Conservation (phyloP, 2,797 vertebrate species). For the Odontamblyopus lacepedii region DNA sequence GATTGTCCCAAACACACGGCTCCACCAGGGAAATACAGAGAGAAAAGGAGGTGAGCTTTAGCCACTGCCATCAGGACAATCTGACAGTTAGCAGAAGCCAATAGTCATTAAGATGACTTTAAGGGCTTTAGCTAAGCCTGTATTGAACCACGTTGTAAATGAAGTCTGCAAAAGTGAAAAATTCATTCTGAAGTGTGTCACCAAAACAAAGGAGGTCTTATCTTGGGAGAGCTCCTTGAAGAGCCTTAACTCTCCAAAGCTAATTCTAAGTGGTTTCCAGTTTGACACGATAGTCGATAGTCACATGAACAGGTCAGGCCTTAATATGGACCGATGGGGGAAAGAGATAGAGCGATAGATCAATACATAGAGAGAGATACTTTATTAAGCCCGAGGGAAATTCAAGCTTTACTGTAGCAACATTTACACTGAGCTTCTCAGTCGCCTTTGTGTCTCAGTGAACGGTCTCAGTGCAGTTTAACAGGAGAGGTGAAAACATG, state of each 20-base stretch:
- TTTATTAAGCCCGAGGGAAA: too few relatives aligned
- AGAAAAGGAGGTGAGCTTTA: slow-evolving; percentile 5
- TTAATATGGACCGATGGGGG: slow-evolving; percentile 26
- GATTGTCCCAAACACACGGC: not conserved
- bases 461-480: too few relatives aligned
- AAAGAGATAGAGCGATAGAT: too few relatives aligned
- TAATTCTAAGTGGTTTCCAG: slow-evolving; percentile 46
- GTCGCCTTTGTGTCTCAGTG: too few relatives aligned
- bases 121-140: slow-evolving; percentile 34
- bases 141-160: slow-evolving; percentile 41
- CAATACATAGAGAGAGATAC: too few relatives aligned
- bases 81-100: slow-evolving; percentile 36
- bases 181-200: slow-evolving; percentile 27
- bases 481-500: slow-evolving; percentile 17
- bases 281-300: slow-evolving; percentile 56
- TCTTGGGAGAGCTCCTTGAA: slow-evolving; percentile 37
- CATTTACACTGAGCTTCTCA: too few relatives aligned
- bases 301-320: slow-evolving; percentile 33
- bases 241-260: slow-evolving; percentile 33
- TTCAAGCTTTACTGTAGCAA: too few relatives aligned
- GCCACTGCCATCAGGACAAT: slow-evolving; percentile 32
- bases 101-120: slow-evolving; percentile 37
- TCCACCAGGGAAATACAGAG: slow-evolving; percentile 22
- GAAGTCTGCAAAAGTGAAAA: slow-evolving; percentile 32
- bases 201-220: slow-evolving; percentile 31